A percentile compares a stretch with the other conserved stretches of the same genome.
Evolutionary conservation across 2,888 invertebrate species (phyloP).

Genomic region (Thereva nobilitata): DNA sequence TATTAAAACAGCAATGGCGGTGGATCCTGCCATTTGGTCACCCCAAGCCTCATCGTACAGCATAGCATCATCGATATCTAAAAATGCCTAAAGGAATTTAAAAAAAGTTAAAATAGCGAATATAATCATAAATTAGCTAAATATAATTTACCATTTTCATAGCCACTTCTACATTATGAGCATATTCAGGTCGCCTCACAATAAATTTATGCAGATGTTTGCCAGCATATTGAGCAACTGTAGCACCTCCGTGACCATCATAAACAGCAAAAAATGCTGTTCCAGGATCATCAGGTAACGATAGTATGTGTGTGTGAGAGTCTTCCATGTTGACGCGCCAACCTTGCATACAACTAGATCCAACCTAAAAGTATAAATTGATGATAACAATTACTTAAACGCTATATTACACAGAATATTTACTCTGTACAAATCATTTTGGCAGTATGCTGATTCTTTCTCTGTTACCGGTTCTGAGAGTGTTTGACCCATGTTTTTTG

Average conservation of each 20-base stretch:
- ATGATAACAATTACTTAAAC: not conserved
- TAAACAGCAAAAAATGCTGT: slow-evolving; percentile 96
- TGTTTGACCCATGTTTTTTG: slow-evolving; percentile 86
- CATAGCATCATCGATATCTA: slow-evolving; percentile 94
- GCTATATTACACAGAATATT: slow-evolving; percentile 14
- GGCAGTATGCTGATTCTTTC: slow-evolving; percentile 81
- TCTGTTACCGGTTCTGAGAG: slow-evolving; percentile 94
- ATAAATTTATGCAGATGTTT: slow-evolving; percentile 93
- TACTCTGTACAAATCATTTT: slow-evolving; percentile 66
- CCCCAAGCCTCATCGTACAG: slow-evolving; percentile 82
- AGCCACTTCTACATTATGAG: slow-evolving; percentile 79
- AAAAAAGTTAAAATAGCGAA: not conserved
- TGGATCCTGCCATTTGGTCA: slow-evolving; percentile 93
- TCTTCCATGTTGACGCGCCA: slow-evolving; percentile 99
- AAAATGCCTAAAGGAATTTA: slow-evolving; percentile 69
- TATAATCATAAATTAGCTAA: not conserved
- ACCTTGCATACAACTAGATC: slow-evolving; percentile 99
- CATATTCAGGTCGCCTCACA: slow-evolving; percentile 79
- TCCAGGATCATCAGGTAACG: slow-evolving; percentile 88
- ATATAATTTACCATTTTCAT: slow-evolving; percentile 70
- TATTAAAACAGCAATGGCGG: slow-evolving; percentile 83
- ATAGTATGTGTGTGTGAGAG: slow-evolving; percentile 93
- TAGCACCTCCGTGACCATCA: slow-evolving; percentile 73
- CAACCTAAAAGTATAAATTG: slow-evolving; percentile 62
- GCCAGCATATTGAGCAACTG: slow-evolving; percentile 92